Percentiles rank a stretch among this genome's conserved stretches.
Conservation (phyloP, 2,888 invertebrate genomes). For the Drosophila fulvimacula region DNA sequence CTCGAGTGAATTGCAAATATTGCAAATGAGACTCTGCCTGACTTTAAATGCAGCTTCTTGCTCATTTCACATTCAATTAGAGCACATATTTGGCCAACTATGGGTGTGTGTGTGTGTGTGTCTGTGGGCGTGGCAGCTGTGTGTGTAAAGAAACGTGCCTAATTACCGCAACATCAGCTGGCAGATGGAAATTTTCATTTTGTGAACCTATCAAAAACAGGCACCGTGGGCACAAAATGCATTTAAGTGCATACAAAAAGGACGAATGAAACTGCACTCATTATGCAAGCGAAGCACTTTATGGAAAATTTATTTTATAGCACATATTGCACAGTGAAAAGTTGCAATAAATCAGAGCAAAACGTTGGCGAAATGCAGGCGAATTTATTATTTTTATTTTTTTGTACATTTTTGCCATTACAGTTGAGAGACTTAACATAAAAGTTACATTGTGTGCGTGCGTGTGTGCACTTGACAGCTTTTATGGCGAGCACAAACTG, state of each 20-base stretch:
- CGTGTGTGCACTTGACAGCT: conserved; percentile 44
- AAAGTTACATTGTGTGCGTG: conserved; percentile 22
- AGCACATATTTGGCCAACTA: conserved; percentile 11
- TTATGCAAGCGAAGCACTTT: conserved; percentile 7
- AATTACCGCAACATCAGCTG: conserved; percentile 55
- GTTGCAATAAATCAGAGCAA: conserved; percentile 6
- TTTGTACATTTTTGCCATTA: background rate
- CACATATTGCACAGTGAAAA: conserved; percentile 15
- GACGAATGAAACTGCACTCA: background rate
- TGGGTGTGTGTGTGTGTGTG: background rate
- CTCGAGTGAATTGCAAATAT: conserved; percentile 17
- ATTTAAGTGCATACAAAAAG: conserved; percentile 2
- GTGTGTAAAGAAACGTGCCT: conserved; percentile 41
- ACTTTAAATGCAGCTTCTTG: conserved; percentile 1
- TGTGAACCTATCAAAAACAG: conserved; percentile 40
- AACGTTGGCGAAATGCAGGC: background rate
- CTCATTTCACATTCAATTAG: conserved; percentile 33
- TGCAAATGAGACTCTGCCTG: conserved; percentile 7
- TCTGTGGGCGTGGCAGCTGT: conserved; percentile 16
- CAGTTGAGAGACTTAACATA: conserved; percentile 19
- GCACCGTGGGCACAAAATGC: conserved; percentile 29
- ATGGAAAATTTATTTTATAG: background rate
- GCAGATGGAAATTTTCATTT: conserved; percentile 21
- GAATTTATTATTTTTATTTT: background rate
- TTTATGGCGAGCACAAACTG: conserved; percentile 15